Evolutionary conservation across 1,140 invertebrate genomes (phyloP).

Genomic region (Philopotamus ludificatus): DNA sequence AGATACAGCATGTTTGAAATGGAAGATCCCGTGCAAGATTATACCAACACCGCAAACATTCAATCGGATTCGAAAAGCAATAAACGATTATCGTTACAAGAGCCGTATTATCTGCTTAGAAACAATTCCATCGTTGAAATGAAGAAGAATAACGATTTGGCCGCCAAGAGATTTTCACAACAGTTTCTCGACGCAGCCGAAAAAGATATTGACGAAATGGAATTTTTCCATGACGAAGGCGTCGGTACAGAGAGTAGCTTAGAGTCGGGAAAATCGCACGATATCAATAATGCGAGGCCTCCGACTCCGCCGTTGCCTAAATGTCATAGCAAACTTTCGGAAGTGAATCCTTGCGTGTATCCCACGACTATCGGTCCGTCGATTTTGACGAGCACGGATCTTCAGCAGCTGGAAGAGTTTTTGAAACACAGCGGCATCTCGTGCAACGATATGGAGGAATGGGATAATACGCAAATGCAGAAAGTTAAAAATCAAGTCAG

Average conservation of each 20-base stretch:
- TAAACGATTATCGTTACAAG: slow-evolving; percentile 70
- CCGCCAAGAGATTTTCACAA: slow-evolving; percentile 55
- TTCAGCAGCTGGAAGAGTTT: slow-evolving; percentile 71
- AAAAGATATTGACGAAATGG: slow-evolving; percentile 55
- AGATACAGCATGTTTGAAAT: slow-evolving; percentile 81
- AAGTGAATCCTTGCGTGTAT: slow-evolving; percentile 40
- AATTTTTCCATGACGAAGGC: slow-evolving; percentile 54
- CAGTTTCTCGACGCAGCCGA: slow-evolving; percentile 55
- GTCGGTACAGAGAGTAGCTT: slow-evolving; percentile 56
- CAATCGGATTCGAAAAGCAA: slow-evolving; percentile 57
- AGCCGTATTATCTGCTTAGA: slow-evolving; percentile 68
- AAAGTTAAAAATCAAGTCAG: slow-evolving; percentile 70
- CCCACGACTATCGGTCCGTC: slow-evolving; percentile 39
- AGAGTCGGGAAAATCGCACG: slow-evolving; percentile 56
- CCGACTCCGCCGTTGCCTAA: slow-evolving; percentile 56
- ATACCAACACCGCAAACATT: slow-evolving; percentile 53
- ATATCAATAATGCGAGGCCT: slow-evolving; percentile 54
- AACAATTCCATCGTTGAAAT: slow-evolving; percentile 57
- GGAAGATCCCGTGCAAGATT: slow-evolving; percentile 56
- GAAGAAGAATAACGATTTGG: slow-evolving; percentile 63
- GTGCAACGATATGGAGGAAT: slow-evolving; percentile 64
- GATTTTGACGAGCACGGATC: slow-evolving; percentile 62
- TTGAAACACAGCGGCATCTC: slow-evolving; percentile 70
- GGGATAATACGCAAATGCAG: slow-evolving; percentile 63
- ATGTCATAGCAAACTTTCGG: slow-evolving; percentile 46